Percentiles rank a stretch among this genome's conserved stretches.
These are phyloP conservation scores for Caenorhabditis latens DNA, from an alignment of 1,140 invertebrate genomes.

Conservation along the genomic window DNA sequence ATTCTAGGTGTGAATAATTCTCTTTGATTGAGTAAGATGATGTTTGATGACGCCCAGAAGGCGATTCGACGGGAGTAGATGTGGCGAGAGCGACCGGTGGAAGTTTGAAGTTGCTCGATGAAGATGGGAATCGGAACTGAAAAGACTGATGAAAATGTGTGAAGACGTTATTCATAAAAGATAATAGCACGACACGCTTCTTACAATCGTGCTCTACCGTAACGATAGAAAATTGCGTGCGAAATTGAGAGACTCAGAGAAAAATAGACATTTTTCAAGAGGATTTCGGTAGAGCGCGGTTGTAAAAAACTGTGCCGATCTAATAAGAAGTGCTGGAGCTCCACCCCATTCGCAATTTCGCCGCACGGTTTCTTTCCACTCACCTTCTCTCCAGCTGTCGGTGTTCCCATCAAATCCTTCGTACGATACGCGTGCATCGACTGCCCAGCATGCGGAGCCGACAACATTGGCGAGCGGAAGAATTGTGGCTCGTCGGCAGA, in stretches of 20 bases:
- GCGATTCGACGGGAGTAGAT: slow-evolving; percentile 2
- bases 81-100: neutral
- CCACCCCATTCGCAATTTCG: no score
- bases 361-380: no score
- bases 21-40: slow-evolving; percentile 14
- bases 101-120: neutral
- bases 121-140: neutral
- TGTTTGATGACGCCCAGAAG: neutral
- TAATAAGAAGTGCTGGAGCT: no score
- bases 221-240: no score
- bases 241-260: no score
- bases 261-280: no score
- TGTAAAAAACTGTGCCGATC: no score
- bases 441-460: slow-evolving; percentile 14
- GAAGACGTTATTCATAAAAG: no score
- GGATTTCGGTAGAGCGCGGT: no score
- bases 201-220: no score
- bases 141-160: no score
- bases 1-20: slow-evolving; percentile 16
- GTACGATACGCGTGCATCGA: neutral
- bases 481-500: slow-evolving; percentile 26
- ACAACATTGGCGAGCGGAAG: slow-evolving; percentile 1
- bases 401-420: slow-evolving; percentile 11
- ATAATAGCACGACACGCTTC: no score
- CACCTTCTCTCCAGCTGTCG: slow-evolving; percentile 28